Conservation (phyloP, 2,797 vertebrate genomes). For the Sebastes vulpes region DNA sequence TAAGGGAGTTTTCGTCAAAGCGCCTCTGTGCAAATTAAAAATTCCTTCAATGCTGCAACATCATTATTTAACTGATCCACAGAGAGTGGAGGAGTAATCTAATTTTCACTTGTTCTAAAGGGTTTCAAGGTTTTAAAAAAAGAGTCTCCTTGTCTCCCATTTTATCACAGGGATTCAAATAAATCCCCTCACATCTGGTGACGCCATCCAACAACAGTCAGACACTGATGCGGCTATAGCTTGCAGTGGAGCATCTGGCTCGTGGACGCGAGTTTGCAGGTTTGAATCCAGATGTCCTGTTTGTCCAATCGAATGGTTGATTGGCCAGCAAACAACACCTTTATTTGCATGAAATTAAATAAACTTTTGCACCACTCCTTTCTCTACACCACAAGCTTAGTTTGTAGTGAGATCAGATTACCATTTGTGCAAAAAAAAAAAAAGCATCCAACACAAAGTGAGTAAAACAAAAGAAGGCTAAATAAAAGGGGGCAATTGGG, state of each 20-base stretch:
- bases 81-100: slow-evolving; percentile 16
- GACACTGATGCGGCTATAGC: background rate
- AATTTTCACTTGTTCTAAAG: slow-evolving; percentile 16
- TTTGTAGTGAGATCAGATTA: background rate
- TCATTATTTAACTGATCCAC: slow-evolving; percentile 39
- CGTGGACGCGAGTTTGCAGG: background rate
- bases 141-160: background rate
- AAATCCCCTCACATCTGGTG: slow-evolving; percentile 12
- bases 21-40: slow-evolving; percentile 43
- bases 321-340: background rate
- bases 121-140: slow-evolving; percentile 20
- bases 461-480: background rate
- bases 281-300: background rate
- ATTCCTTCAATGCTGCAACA: slow-evolving; percentile 41
- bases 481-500: background rate
- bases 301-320: background rate
- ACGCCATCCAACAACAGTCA: background rate
- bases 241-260: background rate
- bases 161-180: slow-evolving; percentile 26
- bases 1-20: slow-evolving; percentile 32
- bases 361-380: background rate
- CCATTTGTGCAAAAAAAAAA: background rate
- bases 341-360: slow-evolving; percentile 13
- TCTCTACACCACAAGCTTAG: background rate
- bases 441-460: background rate